These are phyloP conservation scores for Oligia latruncula DNA, from an alignment of 2,888 invertebrate genomes.

Conservation along the genomic window DNA sequence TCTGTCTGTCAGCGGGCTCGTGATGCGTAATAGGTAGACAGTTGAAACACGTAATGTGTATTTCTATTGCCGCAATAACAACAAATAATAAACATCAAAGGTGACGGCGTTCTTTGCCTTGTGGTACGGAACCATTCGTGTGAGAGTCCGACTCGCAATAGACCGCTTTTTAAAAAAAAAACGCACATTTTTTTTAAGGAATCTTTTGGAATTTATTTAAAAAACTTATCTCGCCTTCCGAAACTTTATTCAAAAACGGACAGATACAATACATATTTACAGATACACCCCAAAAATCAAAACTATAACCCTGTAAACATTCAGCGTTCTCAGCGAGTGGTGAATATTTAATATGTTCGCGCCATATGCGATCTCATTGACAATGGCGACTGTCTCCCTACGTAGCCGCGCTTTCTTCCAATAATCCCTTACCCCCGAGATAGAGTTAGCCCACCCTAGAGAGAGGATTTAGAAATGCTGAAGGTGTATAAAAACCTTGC, in stretches of 20 bases:
- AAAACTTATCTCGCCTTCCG: too few species aligned
- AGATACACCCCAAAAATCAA: constrained; percentile 59
- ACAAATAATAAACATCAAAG: too few species aligned
- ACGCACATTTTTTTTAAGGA: background rate
- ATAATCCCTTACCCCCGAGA: constrained; percentile 81
- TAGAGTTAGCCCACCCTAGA: constrained; percentile 75
- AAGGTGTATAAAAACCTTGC: constrained; percentile 66
- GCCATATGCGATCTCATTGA: constrained; percentile 79
- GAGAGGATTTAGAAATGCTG: constrained; percentile 75
- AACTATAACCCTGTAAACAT: constrained; percentile 62
- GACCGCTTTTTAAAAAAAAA: background rate
- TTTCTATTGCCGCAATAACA: too few species aligned
- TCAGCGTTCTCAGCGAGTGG: constrained; percentile 67
- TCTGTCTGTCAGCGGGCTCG: too few species aligned
- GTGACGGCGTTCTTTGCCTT: too few species aligned
- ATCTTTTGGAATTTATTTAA: background rate
- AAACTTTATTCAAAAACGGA: constrained; percentile 1
- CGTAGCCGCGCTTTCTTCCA: constrained; percentile 76
- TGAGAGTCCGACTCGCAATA: too few species aligned
- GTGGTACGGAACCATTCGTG: too few species aligned
- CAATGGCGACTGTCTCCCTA: constrained; percentile 76
- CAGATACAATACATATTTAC: constrained; percentile 30
- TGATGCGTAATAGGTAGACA: too few species aligned
- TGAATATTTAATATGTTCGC: constrained; percentile 85
- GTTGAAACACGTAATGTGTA: too few species aligned